A percentile compares a stretch with the other conserved stretches of the same genome.
Conservation (phyloP, 2,797 vertebrate species). For the Mionectes olivaceus region DNA sequence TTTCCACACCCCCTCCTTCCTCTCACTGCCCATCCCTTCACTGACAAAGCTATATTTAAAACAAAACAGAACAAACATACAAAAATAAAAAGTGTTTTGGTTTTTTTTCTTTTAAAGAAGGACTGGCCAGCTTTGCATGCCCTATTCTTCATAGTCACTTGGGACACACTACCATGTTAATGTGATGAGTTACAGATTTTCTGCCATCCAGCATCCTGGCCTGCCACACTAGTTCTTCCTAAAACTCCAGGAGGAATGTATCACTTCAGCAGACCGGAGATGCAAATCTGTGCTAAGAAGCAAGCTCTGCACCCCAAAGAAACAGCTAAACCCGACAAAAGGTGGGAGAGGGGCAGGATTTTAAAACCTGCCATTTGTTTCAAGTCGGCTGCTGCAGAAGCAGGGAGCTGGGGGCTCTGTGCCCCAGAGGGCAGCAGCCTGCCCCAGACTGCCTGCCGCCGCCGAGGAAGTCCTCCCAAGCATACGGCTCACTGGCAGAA, state of each 20-base stretch:
- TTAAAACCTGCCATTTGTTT: neutral
- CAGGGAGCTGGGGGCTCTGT: neutral
- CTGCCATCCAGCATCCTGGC: neutral
- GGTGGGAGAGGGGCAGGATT: neutral
- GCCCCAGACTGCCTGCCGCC: neutral
- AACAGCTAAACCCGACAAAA: neutral
- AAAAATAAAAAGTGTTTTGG: neutral
- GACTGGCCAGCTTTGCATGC: neutral
- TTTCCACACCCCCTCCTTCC: slow-evolving; percentile 38
- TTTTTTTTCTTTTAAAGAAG: neutral
- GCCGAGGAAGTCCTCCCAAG: neutral
- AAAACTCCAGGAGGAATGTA: neutral
- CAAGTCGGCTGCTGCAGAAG: neutral
- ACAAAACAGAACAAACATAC: neutral
- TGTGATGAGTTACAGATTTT: neutral
- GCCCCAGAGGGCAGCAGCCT: neutral
- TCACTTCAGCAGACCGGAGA: neutral
- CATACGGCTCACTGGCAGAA: neutral
- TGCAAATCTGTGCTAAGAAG: neutral
- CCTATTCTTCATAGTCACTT: neutral
- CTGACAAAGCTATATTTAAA: neutral
- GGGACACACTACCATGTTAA: neutral
- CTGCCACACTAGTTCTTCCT: neutral
- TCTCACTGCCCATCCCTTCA: neutral
- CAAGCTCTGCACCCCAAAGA: neutral